These are phyloP conservation scores for Pipistrellus pipistrellus DNA, from an alignment of 2,797 vertebrate species.

Conservation along the genomic window DNA sequence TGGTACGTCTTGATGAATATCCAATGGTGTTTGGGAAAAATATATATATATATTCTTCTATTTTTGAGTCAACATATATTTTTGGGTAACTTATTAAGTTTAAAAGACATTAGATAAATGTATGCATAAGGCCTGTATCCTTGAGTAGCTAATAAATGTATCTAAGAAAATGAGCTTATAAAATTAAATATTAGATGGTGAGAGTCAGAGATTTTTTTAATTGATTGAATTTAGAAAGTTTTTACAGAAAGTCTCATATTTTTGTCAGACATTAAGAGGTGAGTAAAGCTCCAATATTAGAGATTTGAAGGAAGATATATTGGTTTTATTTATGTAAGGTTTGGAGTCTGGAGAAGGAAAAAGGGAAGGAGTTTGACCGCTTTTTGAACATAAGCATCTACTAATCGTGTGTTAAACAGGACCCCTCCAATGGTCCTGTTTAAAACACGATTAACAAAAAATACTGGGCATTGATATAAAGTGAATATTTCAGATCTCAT, in stretches of 20 bases:
- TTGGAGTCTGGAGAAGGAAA: background rate
- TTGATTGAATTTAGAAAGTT: background rate
- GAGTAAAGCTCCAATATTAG: background rate
- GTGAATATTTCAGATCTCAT: background rate
- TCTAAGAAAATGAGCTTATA: background rate
- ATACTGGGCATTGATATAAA: background rate
- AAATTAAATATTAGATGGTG: background rate
- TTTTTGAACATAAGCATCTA: background rate
- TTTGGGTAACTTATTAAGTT: background rate
- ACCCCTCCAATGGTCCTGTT: background rate
- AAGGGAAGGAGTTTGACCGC: background rate
- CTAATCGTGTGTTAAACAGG: background rate
- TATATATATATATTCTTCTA: background rate
- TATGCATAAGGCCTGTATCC: background rate
- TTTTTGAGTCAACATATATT: background rate
- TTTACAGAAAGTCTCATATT: background rate
- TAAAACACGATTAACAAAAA: background rate
- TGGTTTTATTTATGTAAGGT: background rate
- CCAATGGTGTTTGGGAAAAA: background rate
- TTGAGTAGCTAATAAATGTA: background rate
- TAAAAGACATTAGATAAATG: background rate
- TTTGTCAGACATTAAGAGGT: background rate
- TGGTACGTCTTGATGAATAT: background rate
- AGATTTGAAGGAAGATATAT: background rate
- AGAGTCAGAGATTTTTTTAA: background rate